phyloP scores from a whole-genome alignment of 1,140 invertebrate species.

The Colletes gigas region DNA sequence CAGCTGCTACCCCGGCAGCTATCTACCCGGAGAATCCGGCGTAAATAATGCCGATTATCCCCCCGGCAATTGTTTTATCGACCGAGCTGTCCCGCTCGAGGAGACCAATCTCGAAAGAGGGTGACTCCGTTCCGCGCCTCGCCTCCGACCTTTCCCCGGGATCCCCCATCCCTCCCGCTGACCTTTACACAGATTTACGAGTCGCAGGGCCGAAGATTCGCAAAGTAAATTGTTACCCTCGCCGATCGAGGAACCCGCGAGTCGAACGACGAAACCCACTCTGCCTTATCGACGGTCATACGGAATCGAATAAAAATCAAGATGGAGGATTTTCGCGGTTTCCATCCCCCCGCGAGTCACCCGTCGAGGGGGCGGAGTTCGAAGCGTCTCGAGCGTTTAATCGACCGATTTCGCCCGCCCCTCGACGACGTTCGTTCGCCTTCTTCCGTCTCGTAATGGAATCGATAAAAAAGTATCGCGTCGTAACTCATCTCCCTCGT shows the following conservation, averaged over 20 bases:
- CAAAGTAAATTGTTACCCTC: constrained; percentile 59
- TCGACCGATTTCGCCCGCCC: neutral
- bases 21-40: constrained; percentile 77
- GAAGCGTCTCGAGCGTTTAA: too few species aligned
- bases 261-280: too few species aligned
- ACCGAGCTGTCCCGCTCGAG: constrained; percentile 69
- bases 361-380: too few species aligned
- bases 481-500: constrained; percentile 21
- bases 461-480: constrained; percentile 18
- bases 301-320: too few species aligned
- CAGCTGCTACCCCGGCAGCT: constrained; percentile 54
- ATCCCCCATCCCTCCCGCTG: constrained; percentile 45
- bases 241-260: neutral
- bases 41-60: constrained; percentile 81
- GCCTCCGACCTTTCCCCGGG: constrained; percentile 43
- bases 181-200: constrained; percentile 61
- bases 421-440: neutral
- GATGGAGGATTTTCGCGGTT: too few species aligned
- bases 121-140: constrained; percentile 37
- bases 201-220: constrained; percentile 55
- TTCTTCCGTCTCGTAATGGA: neutral
- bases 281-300: neutral
- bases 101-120: constrained; percentile 55
- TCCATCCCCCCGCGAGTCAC: too few species aligned
- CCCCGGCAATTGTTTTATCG: constrained; percentile 81